A percentile compares a stretch with the other conserved stretches of the same genome.
Conservation (phyloP, 1,140 invertebrate species). For the Ostrea edulis region DNA sequence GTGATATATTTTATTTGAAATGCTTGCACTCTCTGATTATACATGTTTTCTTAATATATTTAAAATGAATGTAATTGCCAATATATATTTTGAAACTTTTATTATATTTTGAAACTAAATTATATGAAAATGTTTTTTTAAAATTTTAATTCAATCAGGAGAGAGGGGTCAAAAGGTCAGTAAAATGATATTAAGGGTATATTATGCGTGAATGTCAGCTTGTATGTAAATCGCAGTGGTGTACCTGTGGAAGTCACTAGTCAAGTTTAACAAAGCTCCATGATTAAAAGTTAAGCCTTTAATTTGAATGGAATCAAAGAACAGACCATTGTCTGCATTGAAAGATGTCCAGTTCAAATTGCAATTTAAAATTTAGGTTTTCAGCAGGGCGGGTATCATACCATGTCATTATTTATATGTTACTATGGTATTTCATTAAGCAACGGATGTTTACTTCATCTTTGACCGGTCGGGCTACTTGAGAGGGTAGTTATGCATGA, state of each 20-base stretch:
- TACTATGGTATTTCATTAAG: conserved; percentile 39
- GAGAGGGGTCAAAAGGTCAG: conserved; percentile 5
- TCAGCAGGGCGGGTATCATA: conserved; percentile 27
- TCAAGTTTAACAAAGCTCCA: conserved; percentile 22
- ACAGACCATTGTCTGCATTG: not conserved
- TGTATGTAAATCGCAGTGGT: conserved; percentile 15
- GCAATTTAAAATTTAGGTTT: conserved; percentile 36
- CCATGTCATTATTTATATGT: conserved; percentile 39
- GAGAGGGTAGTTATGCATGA: conserved; percentile 36
- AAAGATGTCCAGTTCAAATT: conserved; percentile 37
- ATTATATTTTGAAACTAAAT: too few species aligned
- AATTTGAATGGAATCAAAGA: conserved; percentile 29
- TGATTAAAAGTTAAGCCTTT: conserved; percentile 35
- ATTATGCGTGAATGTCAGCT: conserved; percentile 13
- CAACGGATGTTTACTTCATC: conserved; percentile 38
- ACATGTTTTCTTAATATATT: too few species aligned
- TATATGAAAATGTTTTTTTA: too few species aligned
- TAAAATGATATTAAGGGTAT: not conserved
- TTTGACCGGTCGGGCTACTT: conserved; percentile 21
- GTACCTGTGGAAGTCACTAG: conserved; percentile 22
- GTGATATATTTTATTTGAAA: too few species aligned
- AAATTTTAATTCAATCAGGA: not conserved
- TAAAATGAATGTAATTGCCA: too few species aligned
- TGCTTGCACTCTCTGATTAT: too few species aligned
- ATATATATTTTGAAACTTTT: too few species aligned